Evolutionary conservation across 2,797 vertebrate species (phyloP), one percentile per base, ranked within the genome.

Genomic region (Characodon lateralis): DNA sequence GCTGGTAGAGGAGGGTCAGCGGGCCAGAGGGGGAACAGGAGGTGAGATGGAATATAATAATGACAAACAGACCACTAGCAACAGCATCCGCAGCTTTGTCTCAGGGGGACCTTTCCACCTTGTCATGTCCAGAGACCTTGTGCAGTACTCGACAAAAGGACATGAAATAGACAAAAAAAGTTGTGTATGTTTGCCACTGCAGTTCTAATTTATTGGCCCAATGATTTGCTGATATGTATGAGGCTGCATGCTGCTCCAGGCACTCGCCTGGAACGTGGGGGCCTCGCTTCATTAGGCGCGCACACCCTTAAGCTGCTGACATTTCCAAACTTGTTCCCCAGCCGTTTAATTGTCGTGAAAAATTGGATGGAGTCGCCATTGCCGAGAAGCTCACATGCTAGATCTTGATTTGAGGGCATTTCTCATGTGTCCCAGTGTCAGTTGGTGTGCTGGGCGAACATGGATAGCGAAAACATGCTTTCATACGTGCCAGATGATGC

Each of bases 271-370:
- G 90, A 94, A 94, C 93, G 87, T 84, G 83, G 75, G 71, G 85
- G 90, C 84, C 80, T 77, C 85, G 92, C 92, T 93, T 95, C 95
- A 95, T 96, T 96, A 95, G 93, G 90, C 85, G 87, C 92, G 92
- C 90, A 86, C 80, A 80, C 91, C 93, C 93, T 89, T 88, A 90
- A 93, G 93, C 89, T 85, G 86, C 92, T 95, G 94, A 94, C 95
- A 95, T 96, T 96, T 95, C 85, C 92, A 93, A 93, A 93, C 90
- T 87, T 90, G 89, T 91, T 91, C 89, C 87, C 80, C 53, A 66
- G 86, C 86, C 86, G 90, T 91, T 83, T 94, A 94, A 95, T 94
- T 94, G 91, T 90, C 39, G 55, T 93, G 89, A 93, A 93, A 93
- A 93, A 94, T 94, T 89, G 84, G 85, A 88, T 79, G 74, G 63